Evolutionary conservation across 2,888 invertebrate species (phyloP).

Genomic region (Eucera pruinosa): DNA sequence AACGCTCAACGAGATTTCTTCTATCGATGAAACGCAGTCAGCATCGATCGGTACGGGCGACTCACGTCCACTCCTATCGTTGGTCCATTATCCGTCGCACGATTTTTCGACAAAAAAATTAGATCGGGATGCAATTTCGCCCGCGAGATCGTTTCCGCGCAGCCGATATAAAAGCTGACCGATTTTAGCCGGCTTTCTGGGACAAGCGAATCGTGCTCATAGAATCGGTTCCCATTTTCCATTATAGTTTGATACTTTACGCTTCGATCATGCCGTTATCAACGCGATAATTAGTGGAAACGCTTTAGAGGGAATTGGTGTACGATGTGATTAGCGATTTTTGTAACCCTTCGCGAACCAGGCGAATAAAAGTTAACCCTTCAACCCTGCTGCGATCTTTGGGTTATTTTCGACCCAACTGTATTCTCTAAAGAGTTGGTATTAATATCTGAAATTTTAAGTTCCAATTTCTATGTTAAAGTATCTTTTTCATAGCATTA

Average conservation of each 20-base stretch:
- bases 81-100: slow-evolving; percentile 10
- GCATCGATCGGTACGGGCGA: background rate
- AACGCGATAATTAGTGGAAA: slow-evolving; percentile 4
- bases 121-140: slow-evolving; percentile 21
- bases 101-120: slow-evolving; percentile 47
- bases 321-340: background rate
- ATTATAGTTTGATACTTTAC: background rate
- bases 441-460: no score
- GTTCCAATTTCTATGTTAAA: no score
- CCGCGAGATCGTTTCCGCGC: slow-evolving; percentile 15
- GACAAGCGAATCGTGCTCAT: background rate
- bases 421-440: no score
- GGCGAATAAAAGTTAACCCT: no score
- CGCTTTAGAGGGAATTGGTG: slow-evolving; percentile 20
- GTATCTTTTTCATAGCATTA: no score
- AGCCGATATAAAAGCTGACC: slow-evolving; percentile 9
- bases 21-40: background rate
- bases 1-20: slow-evolving; percentile 1
- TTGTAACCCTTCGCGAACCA: background rate
- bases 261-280: slow-evolving; percentile 24
- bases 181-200: background rate
- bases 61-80: no score
- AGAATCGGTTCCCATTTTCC: slow-evolving; percentile 18
- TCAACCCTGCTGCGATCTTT: no score
- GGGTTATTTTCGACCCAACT: no score